These are phyloP conservation scores for Leptinotarsa undecemlineata DNA, from an alignment of 1,140 invertebrate species.

Conservation along the genomic window DNA sequence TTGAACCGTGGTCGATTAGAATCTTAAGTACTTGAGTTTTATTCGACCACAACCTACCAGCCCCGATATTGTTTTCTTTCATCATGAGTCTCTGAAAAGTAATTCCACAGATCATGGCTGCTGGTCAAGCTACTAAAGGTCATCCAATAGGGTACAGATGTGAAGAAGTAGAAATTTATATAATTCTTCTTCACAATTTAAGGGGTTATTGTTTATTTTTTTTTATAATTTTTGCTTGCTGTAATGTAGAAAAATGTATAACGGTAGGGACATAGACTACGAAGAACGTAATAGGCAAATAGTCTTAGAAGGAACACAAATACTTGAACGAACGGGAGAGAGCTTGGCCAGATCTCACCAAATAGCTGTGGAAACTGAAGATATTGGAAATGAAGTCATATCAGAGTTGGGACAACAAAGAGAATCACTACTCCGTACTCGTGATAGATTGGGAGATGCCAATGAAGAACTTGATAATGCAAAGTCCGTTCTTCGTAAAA, in stretches of 20 bases:
- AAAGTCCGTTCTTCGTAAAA: conserved; percentile 52
- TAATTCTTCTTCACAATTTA: too few species aligned
- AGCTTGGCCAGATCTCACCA: conserved; percentile 72
- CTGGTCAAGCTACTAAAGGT: too few species aligned
- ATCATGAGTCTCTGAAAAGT: too few species aligned
- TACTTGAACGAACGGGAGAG: conserved; percentile 66
- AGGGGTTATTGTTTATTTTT: too few species aligned
- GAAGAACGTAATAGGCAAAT: conserved; percentile 59
- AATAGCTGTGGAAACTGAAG: conserved; percentile 77
- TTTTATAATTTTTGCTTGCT: too few species aligned
- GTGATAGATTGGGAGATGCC: conserved; percentile 56
- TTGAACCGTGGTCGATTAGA: too few species aligned
- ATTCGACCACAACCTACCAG: too few species aligned
- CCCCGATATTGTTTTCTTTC: too few species aligned
- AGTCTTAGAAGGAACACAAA: conserved; percentile 62
- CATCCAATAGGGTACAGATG: too few species aligned
- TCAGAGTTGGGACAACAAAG: conserved; percentile 57
- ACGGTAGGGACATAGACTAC: conserved; percentile 51
- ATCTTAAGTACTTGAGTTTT: too few species aligned
- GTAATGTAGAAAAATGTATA: neutral
- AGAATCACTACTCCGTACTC: conserved; percentile 57
- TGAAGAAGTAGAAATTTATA: too few species aligned
- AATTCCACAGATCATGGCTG: too few species aligned
- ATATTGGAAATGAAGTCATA: conserved; percentile 75
- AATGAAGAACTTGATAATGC: conserved; percentile 56